Base-by-base conservation (phyloP, 2,797 vertebrate genomes). In the Microcaecilia unicolor region DNA sequence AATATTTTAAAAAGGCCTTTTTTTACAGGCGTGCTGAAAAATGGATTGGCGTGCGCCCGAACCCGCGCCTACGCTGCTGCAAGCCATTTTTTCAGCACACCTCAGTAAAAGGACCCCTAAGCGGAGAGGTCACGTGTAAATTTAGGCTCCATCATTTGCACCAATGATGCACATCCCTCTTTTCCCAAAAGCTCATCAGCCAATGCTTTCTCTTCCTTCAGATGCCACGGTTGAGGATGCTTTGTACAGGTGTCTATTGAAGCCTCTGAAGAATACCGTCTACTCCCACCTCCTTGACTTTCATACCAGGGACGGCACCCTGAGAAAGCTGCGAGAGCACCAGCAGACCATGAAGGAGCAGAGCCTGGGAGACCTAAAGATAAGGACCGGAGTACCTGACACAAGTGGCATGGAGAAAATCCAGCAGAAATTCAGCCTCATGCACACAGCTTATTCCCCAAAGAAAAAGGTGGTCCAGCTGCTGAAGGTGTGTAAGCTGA, bases 401-500 rank as follows among this genome's bases (percentile, higher is more conserved):
- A 11, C 62, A 0, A 7, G 48, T 30, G 44, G 51, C 23, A 60
- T 91, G 37, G 87, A 86, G 34, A 82, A 77, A 23, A 87, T 92
- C 49, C 85, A 82, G 52, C 54, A 76, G 34, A 79, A 52, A 44
- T 84, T 89, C 48, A 49, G 18, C 1, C 45, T 46, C n/a, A 81
- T 93, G 66, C 88, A 91, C n/a, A 52, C 65, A 8, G 55, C 75
- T 6, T 89, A 88, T 47, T 87, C 84, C 3, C 92, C 91, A 2
- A 84, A 82, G 62, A 89, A 84, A 70, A 92, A 91, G 62, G 85
- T 88, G 44, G 48, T 78, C 4, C 70, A 76, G 3, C 65, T 93
- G 37, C 82, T 93, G 24, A 90, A 87, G 32, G 70, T 88, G 63
- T 93, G 89, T 81, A 84, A 87, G 37, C 83, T 58, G 33, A 81